These are phyloP conservation scores for Mus musculus DNA, from an alignment of 2,113 vertebrate genomes.

Conservation along the genomic window GRCm39 chr1:91601501-91602000, in stretches of 20 bases:
- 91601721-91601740: background rate
- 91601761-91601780: background rate
- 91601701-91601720: rapidly evolving
- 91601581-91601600: rapidly evolving
- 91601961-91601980: background rate
- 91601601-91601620: no score
- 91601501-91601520: rapidly evolving
- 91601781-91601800: background rate
- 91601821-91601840: background rate
- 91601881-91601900: background rate
- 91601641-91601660: background rate
- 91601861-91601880: background rate
- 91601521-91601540: rapidly evolving
- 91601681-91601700: rapidly evolving
- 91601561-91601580: background rate
- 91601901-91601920: no score
- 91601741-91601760: background rate
- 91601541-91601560: no score
- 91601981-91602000: background rate
- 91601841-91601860: background rate
- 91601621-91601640: rapidly evolving
- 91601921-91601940: no score
- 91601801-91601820: background rate
- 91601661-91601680: rapidly evolving
- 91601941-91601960: background rate